phyloP scores from a whole-genome alignment of 2,797 vertebrate genomes.

The Malurus leucopterus region DNA sequence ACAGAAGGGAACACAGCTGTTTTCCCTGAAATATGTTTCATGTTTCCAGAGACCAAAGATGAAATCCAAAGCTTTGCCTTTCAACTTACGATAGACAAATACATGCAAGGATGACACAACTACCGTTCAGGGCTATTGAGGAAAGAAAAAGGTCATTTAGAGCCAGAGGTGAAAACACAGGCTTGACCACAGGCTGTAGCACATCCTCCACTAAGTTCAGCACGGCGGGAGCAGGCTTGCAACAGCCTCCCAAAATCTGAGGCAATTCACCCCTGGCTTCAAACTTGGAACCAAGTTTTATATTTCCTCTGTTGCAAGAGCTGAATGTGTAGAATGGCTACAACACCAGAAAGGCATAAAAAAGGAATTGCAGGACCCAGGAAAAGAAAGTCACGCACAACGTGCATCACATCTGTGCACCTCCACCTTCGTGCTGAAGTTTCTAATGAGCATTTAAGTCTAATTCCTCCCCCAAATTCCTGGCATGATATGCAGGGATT shows the following conservation, averaged over 20 bases:
- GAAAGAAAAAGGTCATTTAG: neutral
- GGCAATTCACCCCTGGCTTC: neutral
- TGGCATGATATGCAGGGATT: neutral
- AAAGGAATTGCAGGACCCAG: neutral
- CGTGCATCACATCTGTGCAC: neutral
- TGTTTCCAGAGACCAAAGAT: neutral
- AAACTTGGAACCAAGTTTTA: neutral
- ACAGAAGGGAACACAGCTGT: constrained; percentile 64
- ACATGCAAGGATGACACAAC: constrained; percentile 1
- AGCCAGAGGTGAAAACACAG: neutral
- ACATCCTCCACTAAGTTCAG: neutral
- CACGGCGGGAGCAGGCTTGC: neutral
- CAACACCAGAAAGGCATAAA: neutral
- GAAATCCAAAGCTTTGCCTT: constrained; percentile 15
- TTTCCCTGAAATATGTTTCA: constrained; percentile 41
- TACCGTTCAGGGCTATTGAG: neutral
- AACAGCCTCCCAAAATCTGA: neutral
- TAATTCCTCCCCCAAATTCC: neutral
- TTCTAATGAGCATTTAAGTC: neutral
- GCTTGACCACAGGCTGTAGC: neutral
- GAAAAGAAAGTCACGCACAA: neutral
- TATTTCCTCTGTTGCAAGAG: neutral
- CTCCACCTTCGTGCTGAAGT: neutral
- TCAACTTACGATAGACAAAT: neutral
- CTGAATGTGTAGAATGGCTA: neutral